phyloP scores from a whole-genome alignment of 2,797 vertebrate species.

The Bradypodion ventrale region DNA sequence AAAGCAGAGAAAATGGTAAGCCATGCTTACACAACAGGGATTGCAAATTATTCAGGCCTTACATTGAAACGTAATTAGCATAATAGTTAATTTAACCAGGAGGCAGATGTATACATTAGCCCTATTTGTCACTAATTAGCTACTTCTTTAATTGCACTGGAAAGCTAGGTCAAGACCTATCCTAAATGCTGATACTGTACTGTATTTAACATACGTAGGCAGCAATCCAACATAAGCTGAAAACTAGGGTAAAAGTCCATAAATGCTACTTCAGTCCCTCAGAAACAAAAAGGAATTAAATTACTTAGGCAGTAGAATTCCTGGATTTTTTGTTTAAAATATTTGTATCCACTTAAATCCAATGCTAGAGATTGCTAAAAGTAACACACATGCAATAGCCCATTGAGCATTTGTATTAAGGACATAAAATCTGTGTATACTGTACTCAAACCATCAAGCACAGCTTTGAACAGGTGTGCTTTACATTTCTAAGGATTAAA shows the following conservation, averaged over 20 bases:
- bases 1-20: constrained; percentile 6
- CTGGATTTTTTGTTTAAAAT: background rate
- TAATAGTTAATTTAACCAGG: constrained; percentile 29
- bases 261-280: background rate
- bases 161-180: constrained; percentile 34
- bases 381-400: background rate
- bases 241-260: background rate
- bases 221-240: background rate
- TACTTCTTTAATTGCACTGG: constrained; percentile 20
- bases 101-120: constrained; percentile 19
- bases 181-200: constrained; percentile 22
- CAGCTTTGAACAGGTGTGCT: background rate
- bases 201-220: constrained; percentile 1
- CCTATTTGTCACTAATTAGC: constrained; percentile 36
- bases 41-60: constrained; percentile 9
- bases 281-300: background rate
- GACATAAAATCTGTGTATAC: background rate
- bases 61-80: constrained; percentile 18
- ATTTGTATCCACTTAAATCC: background rate
- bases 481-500: background rate
- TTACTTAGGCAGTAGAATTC: background rate
- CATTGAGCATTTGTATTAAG: background rate
- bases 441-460: background rate
- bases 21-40: background rate
- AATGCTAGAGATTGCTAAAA: background rate